These are phyloP conservation scores for Camponotus vicinus DNA, from an alignment of 1,140 invertebrate genomes.

Conservation along the genomic window DNA sequence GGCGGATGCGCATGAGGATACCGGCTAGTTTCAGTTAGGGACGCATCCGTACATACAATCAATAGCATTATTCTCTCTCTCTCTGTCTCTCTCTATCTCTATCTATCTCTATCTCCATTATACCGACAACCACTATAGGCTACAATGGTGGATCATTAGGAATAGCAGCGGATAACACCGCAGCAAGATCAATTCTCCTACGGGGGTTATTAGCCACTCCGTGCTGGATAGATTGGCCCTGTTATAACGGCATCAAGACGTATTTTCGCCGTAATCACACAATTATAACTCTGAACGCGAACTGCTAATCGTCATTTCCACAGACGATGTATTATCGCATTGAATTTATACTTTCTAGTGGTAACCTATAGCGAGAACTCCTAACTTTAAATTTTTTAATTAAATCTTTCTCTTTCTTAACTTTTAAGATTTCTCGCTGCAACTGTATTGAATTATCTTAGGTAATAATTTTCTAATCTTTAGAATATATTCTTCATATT, in stretches of 20 bases:
- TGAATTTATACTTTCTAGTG: background rate
- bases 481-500: too few species aligned
- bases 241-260: slow-evolving; percentile 72
- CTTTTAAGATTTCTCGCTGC: too few species aligned
- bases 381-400: background rate
- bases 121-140: slow-evolving; percentile 49
- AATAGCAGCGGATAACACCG: slow-evolving; percentile 72
- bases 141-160: slow-evolving; percentile 77
- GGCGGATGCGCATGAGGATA: background rate
- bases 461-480: background rate
- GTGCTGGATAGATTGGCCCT: slow-evolving; percentile 67
- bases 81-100: slow-evolving; percentile 22
- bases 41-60: slow-evolving; percentile 64
- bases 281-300: slow-evolving; percentile 55
- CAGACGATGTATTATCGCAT: slow-evolving; percentile 2
- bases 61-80: slow-evolving; percentile 70
- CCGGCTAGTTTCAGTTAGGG: slow-evolving; percentile 68
- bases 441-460: background rate
- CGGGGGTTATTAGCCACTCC: slow-evolving; percentile 64
- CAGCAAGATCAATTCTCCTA: slow-evolving; percentile 74
- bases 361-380: background rate
- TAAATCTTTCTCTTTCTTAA: too few species aligned
- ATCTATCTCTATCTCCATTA: slow-evolving; percentile 62
- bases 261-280: slow-evolving; percentile 57
- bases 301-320: slow-evolving; percentile 46